Conservation (phyloP, 2,113 vertebrate species). For the Crocuta crocuta region DNA sequence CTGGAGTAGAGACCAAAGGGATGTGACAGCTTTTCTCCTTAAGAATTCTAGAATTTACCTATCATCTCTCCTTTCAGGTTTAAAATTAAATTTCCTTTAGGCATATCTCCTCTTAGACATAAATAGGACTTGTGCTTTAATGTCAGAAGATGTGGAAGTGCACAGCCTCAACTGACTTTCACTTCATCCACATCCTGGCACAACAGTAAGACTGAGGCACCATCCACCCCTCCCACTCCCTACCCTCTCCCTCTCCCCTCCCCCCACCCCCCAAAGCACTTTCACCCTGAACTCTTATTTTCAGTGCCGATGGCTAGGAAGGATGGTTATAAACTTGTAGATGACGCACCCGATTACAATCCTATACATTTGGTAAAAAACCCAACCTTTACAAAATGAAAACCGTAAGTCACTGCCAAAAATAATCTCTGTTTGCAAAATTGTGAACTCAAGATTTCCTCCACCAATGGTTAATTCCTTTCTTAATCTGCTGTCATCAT, state of each 20-base stretch:
- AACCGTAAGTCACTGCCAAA: not conserved
- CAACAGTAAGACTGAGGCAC: not conserved
- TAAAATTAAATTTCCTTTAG: slow-evolving; percentile 12
- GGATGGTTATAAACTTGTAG: not conserved
- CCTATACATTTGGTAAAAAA: slow-evolving; percentile 10
- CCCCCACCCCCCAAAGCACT: not conserved
- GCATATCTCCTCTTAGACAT: not conserved
- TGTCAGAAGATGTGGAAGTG: not conserved
- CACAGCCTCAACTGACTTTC: not conserved
- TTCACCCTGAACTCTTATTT: not conserved
- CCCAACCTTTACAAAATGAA: slow-evolving; percentile 28
- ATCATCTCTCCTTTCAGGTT: not conserved
- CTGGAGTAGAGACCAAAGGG: not conserved
- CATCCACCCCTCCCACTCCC: too few species aligned
- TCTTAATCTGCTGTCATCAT: slow-evolving; percentile 37
- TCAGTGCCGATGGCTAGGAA: not conserved
- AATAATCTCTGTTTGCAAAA: not conserved
- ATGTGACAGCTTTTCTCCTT: not conserved
- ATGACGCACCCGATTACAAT: not conserved
- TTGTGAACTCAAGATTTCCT: slow-evolving; percentile 40
- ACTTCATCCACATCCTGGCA: not conserved
- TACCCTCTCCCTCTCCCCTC: not conserved
- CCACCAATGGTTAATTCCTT: not conserved
- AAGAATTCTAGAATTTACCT: slow-evolving; percentile 28
- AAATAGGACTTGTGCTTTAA: not conserved